Evolutionary conservation across 1,140 invertebrate genomes (phyloP).

Genomic region (Anagrus nilaparvatae): DNA sequence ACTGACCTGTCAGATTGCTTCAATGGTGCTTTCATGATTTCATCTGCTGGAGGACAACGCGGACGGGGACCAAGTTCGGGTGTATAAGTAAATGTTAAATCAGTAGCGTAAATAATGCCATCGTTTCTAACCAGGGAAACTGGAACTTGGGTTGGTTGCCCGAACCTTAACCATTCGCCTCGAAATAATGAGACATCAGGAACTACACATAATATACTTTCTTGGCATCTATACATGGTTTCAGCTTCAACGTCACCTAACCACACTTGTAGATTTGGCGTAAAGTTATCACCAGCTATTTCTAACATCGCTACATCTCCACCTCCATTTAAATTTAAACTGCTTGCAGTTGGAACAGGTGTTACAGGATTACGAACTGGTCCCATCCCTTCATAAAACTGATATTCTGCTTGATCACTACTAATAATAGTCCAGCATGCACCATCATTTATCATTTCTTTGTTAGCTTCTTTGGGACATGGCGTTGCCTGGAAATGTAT

Average conservation of each 20-base stretch:
- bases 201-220: conserved; percentile 91
- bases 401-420: conserved; percentile 97
- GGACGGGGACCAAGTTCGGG: conserved; percentile 82
- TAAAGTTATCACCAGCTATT: conserved; percentile 92
- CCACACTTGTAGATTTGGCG: conserved; percentile 93
- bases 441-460: conserved; percentile 98
- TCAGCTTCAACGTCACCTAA: conserved; percentile 97
- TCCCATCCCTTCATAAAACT: conserved; percentile 98
- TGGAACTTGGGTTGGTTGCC: conserved; percentile 81
- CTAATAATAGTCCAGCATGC: conserved; percentile 99
- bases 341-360: conserved; percentile 89
- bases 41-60: conserved; percentile 69
- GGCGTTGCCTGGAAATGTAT: conserved; percentile 98
- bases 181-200: conserved; percentile 92
- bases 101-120: conserved; percentile 96
- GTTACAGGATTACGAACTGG: conserved; percentile 89
- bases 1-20: conserved; percentile 31
- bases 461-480: conserved; percentile 92
- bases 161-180: conserved; percentile 89
- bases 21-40: conserved; percentile 62
- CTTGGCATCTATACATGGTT: conserved; percentile 93
- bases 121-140: conserved; percentile 92
- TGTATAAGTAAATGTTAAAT: conserved; percentile 94
- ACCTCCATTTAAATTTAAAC: conserved; percentile 87
- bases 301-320: conserved; percentile 96